Evolutionary conservation across 2,113 vertebrate species (phyloP).

Genomic region (Rhadina sibilatrix): DNA sequence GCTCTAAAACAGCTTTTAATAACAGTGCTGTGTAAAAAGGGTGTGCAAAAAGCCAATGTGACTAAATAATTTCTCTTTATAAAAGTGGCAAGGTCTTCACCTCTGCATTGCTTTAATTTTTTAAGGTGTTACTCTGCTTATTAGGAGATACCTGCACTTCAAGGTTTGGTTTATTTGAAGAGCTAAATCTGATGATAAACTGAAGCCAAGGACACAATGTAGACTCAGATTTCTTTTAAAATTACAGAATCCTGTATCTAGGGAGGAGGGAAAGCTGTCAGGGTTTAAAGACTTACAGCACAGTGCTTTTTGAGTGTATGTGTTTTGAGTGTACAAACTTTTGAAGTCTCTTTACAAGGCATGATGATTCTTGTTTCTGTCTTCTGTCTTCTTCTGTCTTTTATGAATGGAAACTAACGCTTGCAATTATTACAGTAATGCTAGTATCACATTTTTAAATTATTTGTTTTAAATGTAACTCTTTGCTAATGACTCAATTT

Average conservation of each 20-base stretch:
- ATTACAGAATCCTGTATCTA: background rate
- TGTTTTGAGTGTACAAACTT: background rate
- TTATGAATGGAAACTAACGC: background rate
- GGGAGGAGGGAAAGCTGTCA: background rate
- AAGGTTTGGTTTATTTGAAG: background rate
- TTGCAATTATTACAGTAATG: background rate
- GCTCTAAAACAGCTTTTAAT: background rate
- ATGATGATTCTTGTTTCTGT: background rate
- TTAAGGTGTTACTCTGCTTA: background rate
- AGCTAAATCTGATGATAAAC: background rate
- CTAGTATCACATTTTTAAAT: background rate
- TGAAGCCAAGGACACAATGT: background rate
- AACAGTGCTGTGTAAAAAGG: background rate
- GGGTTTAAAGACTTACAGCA: background rate
- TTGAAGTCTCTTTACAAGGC: background rate
- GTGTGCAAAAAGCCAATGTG: background rate
- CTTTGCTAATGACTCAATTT: background rate
- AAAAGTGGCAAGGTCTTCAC: background rate
- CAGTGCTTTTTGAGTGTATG: background rate
- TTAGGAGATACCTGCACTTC: background rate
- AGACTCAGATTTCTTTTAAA: background rate
- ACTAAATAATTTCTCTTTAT: background rate
- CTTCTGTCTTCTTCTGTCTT: background rate
- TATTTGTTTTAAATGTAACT: background rate
- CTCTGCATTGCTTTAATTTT: background rate